phyloP scores from a whole-genome alignment of 2,888 invertebrate genomes.

The Drymonia ruficornis region DNA sequence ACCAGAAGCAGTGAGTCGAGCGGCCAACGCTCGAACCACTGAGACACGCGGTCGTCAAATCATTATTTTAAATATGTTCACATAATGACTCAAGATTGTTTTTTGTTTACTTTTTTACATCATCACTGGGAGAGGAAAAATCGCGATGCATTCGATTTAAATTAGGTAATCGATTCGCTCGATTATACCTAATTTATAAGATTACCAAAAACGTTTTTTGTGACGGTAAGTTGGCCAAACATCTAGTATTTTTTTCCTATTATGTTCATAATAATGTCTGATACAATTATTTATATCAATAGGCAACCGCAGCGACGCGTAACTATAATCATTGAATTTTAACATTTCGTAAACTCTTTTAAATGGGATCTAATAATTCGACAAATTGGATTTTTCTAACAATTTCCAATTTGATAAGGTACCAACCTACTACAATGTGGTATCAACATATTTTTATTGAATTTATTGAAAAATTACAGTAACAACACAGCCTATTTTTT shows the following conservation, averaged over 20 bases:
- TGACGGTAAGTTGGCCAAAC: slow-evolving; percentile 2
- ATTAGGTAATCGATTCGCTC: background rate
- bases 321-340: background rate
- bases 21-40: too few relatives aligned
- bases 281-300: background rate
- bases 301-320: background rate
- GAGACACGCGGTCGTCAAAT: too few relatives aligned
- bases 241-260: background rate
- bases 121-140: too few relatives aligned
- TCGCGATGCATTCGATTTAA: background rate
- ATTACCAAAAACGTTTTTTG: background rate
- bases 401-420: background rate
- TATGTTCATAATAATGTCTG: background rate
- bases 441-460: too few relatives aligned
- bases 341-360: background rate
- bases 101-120: too few relatives aligned
- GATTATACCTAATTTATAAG: background rate
- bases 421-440: too few relatives aligned
- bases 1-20: too few relatives aligned
- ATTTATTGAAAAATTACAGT: too few relatives aligned
- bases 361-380: background rate
- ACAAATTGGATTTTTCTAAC: background rate
- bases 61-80: too few relatives aligned
- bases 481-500: too few relatives aligned
- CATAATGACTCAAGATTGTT: too few relatives aligned